Conservation (phyloP, 2,888 invertebrate genomes). For the Cataglyphis cursor region DNA sequence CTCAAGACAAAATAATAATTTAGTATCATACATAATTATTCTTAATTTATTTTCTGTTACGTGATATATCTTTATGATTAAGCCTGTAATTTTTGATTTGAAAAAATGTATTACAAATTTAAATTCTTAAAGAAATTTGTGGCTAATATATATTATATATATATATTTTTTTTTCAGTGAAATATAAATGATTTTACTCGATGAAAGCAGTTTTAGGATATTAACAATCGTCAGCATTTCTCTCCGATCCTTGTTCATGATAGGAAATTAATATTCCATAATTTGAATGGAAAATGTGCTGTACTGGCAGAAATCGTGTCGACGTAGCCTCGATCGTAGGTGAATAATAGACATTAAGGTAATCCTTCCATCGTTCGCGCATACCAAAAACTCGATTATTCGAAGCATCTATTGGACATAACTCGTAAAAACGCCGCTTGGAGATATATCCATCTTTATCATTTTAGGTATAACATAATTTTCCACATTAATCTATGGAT, state of each 20-base stretch:
- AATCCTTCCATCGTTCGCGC: conserved; percentile 26
- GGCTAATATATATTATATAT: not conserved
- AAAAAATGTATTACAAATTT: not conserved
- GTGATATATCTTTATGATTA: not conserved
- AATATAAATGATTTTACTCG: not conserved
- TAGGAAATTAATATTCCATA: conserved; percentile 23
- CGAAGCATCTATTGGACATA: conserved; percentile 57
- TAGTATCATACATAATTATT: too few relatives aligned
- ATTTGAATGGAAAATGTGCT: conserved; percentile 54
- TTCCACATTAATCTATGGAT: conserved; percentile 1
- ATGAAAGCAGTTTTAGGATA: not conserved
- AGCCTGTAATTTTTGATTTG: not conserved
- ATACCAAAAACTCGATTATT: conserved; percentile 57
- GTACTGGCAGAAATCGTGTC: conserved; percentile 47
- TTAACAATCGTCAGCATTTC: conserved; percentile 23
- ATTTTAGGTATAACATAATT: conserved; percentile 47
- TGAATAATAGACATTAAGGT: conserved; percentile 66
- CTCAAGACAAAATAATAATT: not conserved
- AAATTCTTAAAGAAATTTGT: not conserved
- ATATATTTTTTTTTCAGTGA: not conserved
- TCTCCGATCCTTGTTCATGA: not conserved
- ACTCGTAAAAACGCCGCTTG: conserved; percentile 23
- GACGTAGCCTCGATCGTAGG: conserved; percentile 36
- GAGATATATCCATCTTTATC: conserved; percentile 8
- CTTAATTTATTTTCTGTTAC: too few relatives aligned